These are phyloP conservation scores for Caerostris extrusa DNA, from an alignment of 1,140 invertebrate species.

Conservation along the genomic window DNA sequence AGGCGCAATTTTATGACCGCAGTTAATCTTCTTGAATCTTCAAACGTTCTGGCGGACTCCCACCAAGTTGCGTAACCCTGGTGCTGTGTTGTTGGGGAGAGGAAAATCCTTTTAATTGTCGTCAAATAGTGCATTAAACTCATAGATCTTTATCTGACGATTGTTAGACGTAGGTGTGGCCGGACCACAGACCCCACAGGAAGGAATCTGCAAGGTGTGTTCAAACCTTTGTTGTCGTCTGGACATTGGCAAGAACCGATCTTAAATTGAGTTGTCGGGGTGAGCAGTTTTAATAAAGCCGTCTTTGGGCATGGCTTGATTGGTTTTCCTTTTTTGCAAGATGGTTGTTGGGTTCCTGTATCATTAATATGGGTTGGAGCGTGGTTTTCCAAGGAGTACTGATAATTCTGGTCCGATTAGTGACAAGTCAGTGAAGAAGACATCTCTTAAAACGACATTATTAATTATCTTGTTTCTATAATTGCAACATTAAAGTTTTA, in stretches of 20 bases:
- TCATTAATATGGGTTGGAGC: not conserved
- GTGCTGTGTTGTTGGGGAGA: not conserved
- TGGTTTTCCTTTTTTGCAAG: not conserved
- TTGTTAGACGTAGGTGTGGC: slow-evolving; percentile 17
- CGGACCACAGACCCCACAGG: not conserved
- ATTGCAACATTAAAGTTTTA: not conserved
- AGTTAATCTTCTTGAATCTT: slow-evolving; percentile 10
- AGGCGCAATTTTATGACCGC: slow-evolving; percentile 20
- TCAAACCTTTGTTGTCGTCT: not conserved
- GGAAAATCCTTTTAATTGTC: slow-evolving; percentile 8
- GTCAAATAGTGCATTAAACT: slow-evolving; percentile 27
- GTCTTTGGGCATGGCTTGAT: not conserved
- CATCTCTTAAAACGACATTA: not conserved
- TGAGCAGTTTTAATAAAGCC: not conserved
- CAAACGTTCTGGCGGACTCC: not conserved
- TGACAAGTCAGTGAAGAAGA: not conserved
- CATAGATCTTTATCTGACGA: slow-evolving; percentile 6
- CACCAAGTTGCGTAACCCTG: slow-evolving; percentile 14
- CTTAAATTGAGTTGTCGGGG: not conserved
- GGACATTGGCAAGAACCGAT: not conserved
- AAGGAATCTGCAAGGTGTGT: not conserved
- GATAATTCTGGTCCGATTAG: slow-evolving; percentile 5
- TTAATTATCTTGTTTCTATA: not conserved
- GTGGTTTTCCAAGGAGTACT: not conserved
- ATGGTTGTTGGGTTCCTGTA: not conserved